Base-by-base conservation (phyloP, 2,797 vertebrate genomes). In the Neosalanx taihuensis region DNA sequence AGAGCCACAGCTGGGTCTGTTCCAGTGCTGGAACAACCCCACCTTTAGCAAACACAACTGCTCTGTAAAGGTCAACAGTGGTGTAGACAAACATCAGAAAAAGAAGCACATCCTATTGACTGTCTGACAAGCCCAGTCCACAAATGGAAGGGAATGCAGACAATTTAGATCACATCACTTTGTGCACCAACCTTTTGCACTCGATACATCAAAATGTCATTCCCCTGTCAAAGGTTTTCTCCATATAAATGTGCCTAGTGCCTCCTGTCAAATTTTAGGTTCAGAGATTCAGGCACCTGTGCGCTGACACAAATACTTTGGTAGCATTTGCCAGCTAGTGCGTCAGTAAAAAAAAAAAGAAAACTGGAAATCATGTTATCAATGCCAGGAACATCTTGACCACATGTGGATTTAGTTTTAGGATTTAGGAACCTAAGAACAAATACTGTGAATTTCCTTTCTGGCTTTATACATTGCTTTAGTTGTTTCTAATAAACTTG, bases 21-120 rank as follows among this genome's bases (percentile, higher is more conserved):
- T 35, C 26, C 70, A 67, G 80, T n/a, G 76, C 83, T 72, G 75
- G 80, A 82, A 67, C 65, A 63, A 60, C 83, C 84, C 80, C 76
- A 75, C 83, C 82, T 88, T 87, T 81, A 82, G 57, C 82, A 86
- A 83, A 79, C 60, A 85, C 61, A 63, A 59, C 59, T 41, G 60
- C 75, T 85, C 80, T 56, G 74, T 86, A 57, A 75, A 76, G 77
- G 56, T 68, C 70, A 85, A 84, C 71, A 58, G 67, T 0, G 20
- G 70, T 65, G 37, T 70, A 68, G 81, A 77, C 76, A 86, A 76
- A 85, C 70, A 75, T 76, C 77, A 79, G 63, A 70, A 74, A 77
- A 66, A 67, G 66, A 51, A 60, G 60, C 17, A 75, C 64, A 78
- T 81, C 68, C 53, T 80, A 67, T 77, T 83, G 82, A 73, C 64